Base-by-base conservation (phyloP, 1,140 invertebrate species). In the Zaprionus nigranus region DNA sequence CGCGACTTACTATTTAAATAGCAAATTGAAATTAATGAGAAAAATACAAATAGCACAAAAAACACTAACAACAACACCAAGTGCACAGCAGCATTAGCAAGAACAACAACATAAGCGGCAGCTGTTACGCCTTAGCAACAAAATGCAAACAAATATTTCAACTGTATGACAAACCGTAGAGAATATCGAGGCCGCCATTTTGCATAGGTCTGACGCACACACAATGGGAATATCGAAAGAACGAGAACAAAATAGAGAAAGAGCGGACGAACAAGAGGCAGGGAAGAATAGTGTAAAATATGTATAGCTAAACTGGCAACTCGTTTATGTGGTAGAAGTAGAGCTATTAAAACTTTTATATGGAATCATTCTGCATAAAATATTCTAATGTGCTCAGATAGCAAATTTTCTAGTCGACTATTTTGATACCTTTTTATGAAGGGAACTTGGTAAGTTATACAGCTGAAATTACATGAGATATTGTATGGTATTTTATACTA, bases 1-100 rank as follows among this genome's bases (percentile, higher is more conserved):
- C 24, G 43, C 53, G 36, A 12, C 34, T 40, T 58, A 51, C 54
- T 69, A 75, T 75, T 78, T 64, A 64, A 74, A 75, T 60, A 63
- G 60, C 60, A 63, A 74, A 78, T 75, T 75, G 71, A 75, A 78
- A 78, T 78, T 75, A 78, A 78, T 78, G 75, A 67, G 71, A 40
- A 59, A 54, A 74, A 43, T 22, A 67, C 17, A 54, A 68, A 46
- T 57, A 49, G 11, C 63, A 62, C 36, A 24, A 59, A 34, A 46
- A 62, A 54, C 43, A 59, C 26, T 46, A 62, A 54, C 15, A 56
- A 26, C 22, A 36, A 6, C 28, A 34, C 30, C 2, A 11, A 34
- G 9, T 34, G 30, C 9, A 30, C 2, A 30, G 9, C 30, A 34
- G 30, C 30, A 34, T 3, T 34, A 34, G 30, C 43, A 59, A 26